Base-by-base conservation (phyloP, 1,140 invertebrate species). In the Papilio polyxenes region DNA sequence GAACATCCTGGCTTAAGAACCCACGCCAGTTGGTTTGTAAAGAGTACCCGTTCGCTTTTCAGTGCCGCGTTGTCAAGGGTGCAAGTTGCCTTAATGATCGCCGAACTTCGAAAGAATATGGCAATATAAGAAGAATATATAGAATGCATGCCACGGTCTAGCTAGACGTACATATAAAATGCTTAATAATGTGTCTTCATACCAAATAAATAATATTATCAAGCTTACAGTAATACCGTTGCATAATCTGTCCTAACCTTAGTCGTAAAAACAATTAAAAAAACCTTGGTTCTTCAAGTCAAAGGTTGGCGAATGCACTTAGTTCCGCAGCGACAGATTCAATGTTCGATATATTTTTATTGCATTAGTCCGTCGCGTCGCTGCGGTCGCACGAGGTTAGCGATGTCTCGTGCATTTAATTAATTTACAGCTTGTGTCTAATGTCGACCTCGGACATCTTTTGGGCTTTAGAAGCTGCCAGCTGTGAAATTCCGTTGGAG, bases 321-420 rank as follows among this genome's bases (percentile, higher is more conserved):
- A 72, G 65, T 37, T 72, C 65, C 62, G 11, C n/a, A 40, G 65
- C 23, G 31, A 72, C 65, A 72, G 13, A 72, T 65, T 65, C 62
- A 65, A 72, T 72, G 65, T 72, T 17, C 65, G 31, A 72, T 72
- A 53, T 53, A 13, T 72, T 65, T 72, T 72, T 37, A 72, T 72
- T 72, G 23, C 37, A 72, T 72, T 72, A 11, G 31, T 13, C 65
- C 65, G 65, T 15, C 65, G 65, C 65, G 31, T 37, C 31, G 65
- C 65, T 72, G 65, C 23, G 65, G 65, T 72, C 65, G 5, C 65
- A 11, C 65, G 65, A 72, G 65, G 65, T 72, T 72, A 72, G 65
- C 11, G 31, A 31, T 65, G 62, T 23, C 65, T 72, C 31, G 65
- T 72, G 65, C 65, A 37, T 23, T 72, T 72, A 37, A 37, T 72